Evolutionary conservation across 2,888 invertebrate genomes (phyloP).

Genomic region (Steinernema scapterisci): DNA sequence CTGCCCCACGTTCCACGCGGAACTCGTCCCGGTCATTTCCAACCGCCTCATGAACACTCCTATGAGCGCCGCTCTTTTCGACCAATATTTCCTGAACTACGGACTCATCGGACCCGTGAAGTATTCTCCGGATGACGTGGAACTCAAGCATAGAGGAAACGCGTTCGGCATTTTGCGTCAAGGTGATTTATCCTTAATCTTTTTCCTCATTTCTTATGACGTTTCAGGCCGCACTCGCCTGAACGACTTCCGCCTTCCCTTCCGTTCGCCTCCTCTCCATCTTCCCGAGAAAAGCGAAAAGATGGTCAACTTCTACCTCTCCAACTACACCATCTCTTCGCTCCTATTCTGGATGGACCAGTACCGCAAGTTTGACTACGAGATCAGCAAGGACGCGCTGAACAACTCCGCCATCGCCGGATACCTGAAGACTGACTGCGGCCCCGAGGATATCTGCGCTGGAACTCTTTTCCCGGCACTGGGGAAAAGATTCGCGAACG

Average conservation of each 20-base stretch:
- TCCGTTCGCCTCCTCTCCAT: slow-evolving; percentile 53
- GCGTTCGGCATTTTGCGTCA: slow-evolving; percentile 66
- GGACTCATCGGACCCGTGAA: slow-evolving; percentile 60
- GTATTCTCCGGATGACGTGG: slow-evolving; percentile 48
- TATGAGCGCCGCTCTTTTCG: slow-evolving; percentile 64
- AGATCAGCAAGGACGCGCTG: slow-evolving; percentile 59
- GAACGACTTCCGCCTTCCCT: slow-evolving; percentile 66
- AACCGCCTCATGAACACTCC: slow-evolving; percentile 66
- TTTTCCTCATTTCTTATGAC: background rate
- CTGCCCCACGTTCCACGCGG: slow-evolving; percentile 66
- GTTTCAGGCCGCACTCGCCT: slow-evolving; percentile 53
- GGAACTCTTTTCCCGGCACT: slow-evolving; percentile 65
- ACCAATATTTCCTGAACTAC: slow-evolving; percentile 67
- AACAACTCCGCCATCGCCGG: slow-evolving; percentile 63
- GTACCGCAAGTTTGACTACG: slow-evolving; percentile 66
- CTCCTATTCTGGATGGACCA: slow-evolving; percentile 67
- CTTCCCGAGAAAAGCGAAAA: slow-evolving; percentile 49
- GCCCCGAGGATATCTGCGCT: slow-evolving; percentile 63
- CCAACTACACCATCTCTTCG: slow-evolving; percentile 63
- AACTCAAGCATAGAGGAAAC: slow-evolving; percentile 63
- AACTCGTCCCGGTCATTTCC: slow-evolving; percentile 64
- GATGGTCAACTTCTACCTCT: slow-evolving; percentile 65
- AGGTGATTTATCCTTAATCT: slow-evolving; percentile 43
- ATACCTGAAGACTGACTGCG: slow-evolving; percentile 65
- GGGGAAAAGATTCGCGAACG: slow-evolving; percentile 58